Base-by-base conservation (phyloP, 2,113 vertebrate genomes). In the Neoarius graeffei region DNA sequence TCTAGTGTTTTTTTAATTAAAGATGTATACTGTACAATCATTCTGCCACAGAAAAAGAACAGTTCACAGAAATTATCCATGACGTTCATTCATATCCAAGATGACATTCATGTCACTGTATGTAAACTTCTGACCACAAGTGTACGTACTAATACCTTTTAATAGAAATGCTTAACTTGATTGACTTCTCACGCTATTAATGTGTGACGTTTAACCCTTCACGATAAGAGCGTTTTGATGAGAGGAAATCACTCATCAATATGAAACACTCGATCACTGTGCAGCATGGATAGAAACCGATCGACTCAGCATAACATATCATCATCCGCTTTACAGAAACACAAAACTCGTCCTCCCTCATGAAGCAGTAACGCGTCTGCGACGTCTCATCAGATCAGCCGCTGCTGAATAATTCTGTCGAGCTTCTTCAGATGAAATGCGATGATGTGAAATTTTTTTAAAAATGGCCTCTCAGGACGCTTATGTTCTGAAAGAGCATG, bases 351-450 rank as follows among this genome's bases (percentile, higher is more conserved):
- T 50, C 66, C 11, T 27, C 10, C 11, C n/a, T 10, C 23, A 82
- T 60, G 66, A 62, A 60, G 42, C 82, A 74, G 52, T 83, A 83
- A 83, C 11, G 20, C 50, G 7, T 56, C 30, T 1, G 7, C 27
- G 50, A 76, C 14, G 8, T 81, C 77, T n/a, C n/a, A 9, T 73
- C 52, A 50, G 56, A 42, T 87, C 30, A 7, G 52, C 23, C 62
- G 10, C 35, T 5, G 69, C 20, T 79, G 77, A 87, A 81, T 82
- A 87, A 81, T 69, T 81, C 19, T 69, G 81, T 59, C 35, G 54
- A 50, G 64, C 50, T 69, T 42, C 17, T 14, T 69, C 52, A 48
- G 77, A 81, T 69, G 76, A 69, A 52, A 86, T 23, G 48, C 20
- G 60, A 62, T 9, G 59, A 27, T 67, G 30, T 81, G 85, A 69